Percentiles rank a stretch among this genome's conserved stretches.
Conservation (phyloP, 2,888 invertebrate species). For the Andrena fulva region DNA sequence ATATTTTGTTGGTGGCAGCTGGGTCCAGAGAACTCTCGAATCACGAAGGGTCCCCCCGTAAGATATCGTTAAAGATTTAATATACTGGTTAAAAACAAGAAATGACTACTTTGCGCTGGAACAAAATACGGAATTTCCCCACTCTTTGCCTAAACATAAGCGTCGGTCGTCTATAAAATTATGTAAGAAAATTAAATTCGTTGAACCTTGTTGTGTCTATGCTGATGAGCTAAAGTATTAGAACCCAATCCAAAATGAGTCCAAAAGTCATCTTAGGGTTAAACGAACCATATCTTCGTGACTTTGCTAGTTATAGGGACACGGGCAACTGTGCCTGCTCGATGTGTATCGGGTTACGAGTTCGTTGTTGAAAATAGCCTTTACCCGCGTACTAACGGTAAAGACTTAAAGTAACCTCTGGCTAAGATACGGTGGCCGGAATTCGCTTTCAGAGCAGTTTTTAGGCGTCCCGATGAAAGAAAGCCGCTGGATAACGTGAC, state of each 20-base stretch:
- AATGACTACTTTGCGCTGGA: too few relatives aligned
- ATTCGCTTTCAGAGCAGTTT: conserved; percentile 39
- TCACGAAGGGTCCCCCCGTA: too few relatives aligned
- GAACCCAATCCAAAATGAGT: neutral
- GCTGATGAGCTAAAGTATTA: too few relatives aligned
- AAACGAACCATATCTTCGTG: conserved; percentile 19
- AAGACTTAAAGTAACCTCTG: conserved; percentile 72
- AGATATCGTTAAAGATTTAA: too few relatives aligned
- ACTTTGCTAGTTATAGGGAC: conserved; percentile 44
- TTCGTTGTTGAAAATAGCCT: conserved; percentile 77
- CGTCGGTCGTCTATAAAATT: too few relatives aligned
- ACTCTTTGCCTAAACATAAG: too few relatives aligned
- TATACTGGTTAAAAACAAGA: too few relatives aligned
- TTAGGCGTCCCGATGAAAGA: conserved; percentile 41
- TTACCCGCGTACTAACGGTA: conserved; percentile 66
- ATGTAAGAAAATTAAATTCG: too few relatives aligned
- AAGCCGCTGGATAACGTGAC: conserved; percentile 43
- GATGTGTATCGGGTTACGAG: conserved; percentile 77
- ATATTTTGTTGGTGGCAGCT: too few relatives aligned
- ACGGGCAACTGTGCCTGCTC: conserved; percentile 55
- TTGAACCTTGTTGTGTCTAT: too few relatives aligned
- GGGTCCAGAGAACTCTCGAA: too few relatives aligned
- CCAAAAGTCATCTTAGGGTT: neutral
- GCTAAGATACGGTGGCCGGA: conserved; percentile 35
- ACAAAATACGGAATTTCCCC: too few relatives aligned